Evolutionary conservation across 2,888 invertebrate species (phyloP), one percentile per base, ranked within the genome.

Genomic region (Latrodectus elegans): DNA sequence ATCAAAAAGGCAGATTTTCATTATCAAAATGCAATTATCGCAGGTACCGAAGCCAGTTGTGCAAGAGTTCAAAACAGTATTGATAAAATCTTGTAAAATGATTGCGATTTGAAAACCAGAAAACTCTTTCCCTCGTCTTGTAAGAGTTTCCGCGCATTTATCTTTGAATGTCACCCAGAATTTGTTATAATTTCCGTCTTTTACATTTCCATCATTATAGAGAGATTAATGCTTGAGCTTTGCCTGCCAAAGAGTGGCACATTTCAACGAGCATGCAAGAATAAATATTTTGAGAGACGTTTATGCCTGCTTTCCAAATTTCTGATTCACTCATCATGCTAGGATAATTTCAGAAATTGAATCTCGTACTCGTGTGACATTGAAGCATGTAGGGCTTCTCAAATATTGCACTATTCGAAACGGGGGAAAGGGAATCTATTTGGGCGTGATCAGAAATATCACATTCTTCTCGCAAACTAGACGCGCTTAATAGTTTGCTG

Each of bases 351-450:
- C 75, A 15, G 70, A 70, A 82, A 70, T 72, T 70, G 64, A 78
- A 84, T 75, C 55, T 22, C 51, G 38, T 38, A 38, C 38, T 1
- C 65, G 72, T 73, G 64, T 49, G 22, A 67, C 72, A 73, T 15
- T 22, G 65, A 52, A 55, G 52, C 70, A 49, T 38, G 53, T 73
- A 26, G 11, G 55, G 55, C 65, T 64, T 53, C 71, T 78, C 77
- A 84, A 78, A 84, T 78, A 78, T 78, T 78, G 78, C 72, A 67
- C 67, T 49, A 73, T 84, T 78, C 67, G 73, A 78, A 84, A 84
- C 55, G 77, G 78, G 78, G 72, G 77, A 73, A 26, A 67, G 84
- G 65, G 64, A 84, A 83, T 76, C 77, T 72, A 65, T n/a, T 71
- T n/a, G 51, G 8, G 83, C 65, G 22, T 60, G 52, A 53, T 83